These are phyloP conservation scores for Ranitomeya variabilis DNA, from an alignment of 2,113 vertebrate genomes.

Conservation along the genomic window DNA sequence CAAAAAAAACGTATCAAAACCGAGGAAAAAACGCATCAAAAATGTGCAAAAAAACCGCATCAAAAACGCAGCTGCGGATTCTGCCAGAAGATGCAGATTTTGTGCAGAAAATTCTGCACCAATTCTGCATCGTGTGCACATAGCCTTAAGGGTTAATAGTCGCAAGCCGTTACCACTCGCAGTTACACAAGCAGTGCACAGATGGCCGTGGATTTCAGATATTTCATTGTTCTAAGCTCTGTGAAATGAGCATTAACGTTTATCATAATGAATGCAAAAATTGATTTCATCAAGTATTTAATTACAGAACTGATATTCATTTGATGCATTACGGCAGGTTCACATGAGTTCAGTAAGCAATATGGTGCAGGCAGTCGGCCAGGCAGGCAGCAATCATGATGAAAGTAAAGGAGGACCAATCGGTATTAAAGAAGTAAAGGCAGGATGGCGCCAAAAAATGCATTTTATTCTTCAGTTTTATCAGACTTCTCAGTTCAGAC, in stretches of 20 bases:
- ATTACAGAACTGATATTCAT: slow-evolving; percentile 42
- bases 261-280: slow-evolving; percentile 43
- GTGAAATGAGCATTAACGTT: slow-evolving; percentile 40
- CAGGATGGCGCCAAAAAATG: neutral
- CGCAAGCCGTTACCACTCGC: neutral
- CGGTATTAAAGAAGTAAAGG: slow-evolving; percentile 8
- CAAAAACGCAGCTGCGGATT: too few species aligned
- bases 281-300: slow-evolving; percentile 22
- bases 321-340: neutral
- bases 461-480: neutral
- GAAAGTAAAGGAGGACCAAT: neutral
- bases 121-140: too few species aligned
- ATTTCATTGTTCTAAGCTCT: slow-evolving; percentile 29
- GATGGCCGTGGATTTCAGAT: slow-evolving; percentile 46
- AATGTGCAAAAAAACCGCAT: too few species aligned
- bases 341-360: slow-evolving; percentile 37
- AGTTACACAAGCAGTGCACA: slow-evolving; percentile 22
- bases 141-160: neutral
- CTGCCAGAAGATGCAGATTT: too few species aligned
- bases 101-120: too few species aligned
- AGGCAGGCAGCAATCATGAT: neutral
- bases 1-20: too few species aligned
- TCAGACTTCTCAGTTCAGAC: neutral
- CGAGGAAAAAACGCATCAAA: too few species aligned
- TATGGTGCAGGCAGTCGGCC: slow-evolving; percentile 20